These are phyloP conservation scores for Protobothrops flavoviridis DNA, from an alignment of 2,113 vertebrate genomes.

Conservation along the genomic window DNA sequence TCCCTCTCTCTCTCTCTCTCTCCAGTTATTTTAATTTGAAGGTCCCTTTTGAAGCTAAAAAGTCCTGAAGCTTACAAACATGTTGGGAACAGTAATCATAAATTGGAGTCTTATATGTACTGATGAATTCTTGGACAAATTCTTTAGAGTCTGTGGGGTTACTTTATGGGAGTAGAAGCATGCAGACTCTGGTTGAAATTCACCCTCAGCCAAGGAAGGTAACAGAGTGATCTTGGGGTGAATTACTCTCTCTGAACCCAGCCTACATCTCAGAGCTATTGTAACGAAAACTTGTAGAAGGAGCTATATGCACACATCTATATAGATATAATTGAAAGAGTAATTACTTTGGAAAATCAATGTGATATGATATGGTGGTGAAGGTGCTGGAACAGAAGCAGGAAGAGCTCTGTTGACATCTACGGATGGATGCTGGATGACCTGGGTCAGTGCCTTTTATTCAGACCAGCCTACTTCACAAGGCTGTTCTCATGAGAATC, in stretches of 20 bases:
- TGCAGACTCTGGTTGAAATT: not conserved
- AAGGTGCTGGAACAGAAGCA: not conserved
- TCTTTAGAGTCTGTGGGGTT: not conserved
- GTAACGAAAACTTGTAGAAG: not conserved
- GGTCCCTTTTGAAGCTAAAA: not conserved
- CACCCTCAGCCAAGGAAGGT: not conserved
- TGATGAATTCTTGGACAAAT: not conserved
- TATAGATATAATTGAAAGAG: not conserved
- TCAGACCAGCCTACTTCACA: not conserved
- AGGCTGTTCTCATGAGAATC: not conserved
- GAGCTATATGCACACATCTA: not conserved
- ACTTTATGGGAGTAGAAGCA: not conserved
- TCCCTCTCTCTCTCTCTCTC: too few species aligned
- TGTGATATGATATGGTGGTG: too few species aligned
- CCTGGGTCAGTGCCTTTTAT: not conserved
- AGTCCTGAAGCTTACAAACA: not conserved
- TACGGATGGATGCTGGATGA: not conserved
- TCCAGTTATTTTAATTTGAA: not conserved
- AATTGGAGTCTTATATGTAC: not conserved
- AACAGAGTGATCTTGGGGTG: not conserved
- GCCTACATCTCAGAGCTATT: not conserved
- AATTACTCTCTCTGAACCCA: not conserved
- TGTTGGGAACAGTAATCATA: not conserved
- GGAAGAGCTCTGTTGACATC: not conserved
- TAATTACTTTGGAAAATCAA: not conserved